These are phyloP conservation scores for Sphyrna mokarran DNA, from an alignment of 2,113 vertebrate genomes.

Conservation along the genomic window DNA sequence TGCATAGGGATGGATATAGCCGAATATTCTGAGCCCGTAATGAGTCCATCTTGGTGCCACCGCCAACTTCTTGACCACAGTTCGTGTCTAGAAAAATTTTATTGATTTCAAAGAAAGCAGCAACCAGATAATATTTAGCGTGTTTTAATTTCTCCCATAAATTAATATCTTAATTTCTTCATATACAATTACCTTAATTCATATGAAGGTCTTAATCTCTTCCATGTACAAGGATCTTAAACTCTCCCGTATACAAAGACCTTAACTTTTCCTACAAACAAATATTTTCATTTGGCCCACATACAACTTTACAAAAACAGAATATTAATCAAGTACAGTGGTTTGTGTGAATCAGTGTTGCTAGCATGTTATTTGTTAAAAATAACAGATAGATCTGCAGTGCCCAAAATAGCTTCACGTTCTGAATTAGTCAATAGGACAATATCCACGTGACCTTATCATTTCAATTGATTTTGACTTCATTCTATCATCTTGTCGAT, in stretches of 20 bases:
- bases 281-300: no score
- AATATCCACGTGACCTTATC: background rate
- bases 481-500: background rate
- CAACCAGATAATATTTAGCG: background rate
- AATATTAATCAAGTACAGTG: background rate
- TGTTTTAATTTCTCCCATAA: background rate
- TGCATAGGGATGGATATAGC: constrained; percentile 77
- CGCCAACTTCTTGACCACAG: constrained; percentile 74
- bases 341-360: background rate
- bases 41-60: constrained; percentile 79
- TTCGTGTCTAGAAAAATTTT: constrained; percentile 62
- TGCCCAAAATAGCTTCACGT: background rate
- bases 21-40: constrained; percentile 89
- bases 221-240: no score
- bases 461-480: background rate
- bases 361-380: background rate
- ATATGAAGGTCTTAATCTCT: no score
- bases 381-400: background rate
- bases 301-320: background rate
- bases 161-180: no score
- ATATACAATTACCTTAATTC: no score
- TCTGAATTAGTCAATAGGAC: background rate
- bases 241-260: no score
- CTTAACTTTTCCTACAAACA: no score
- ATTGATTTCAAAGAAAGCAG: background rate